phyloP scores from a whole-genome alignment of 2,113 vertebrate species.

The Anolis sagrei region DNA sequence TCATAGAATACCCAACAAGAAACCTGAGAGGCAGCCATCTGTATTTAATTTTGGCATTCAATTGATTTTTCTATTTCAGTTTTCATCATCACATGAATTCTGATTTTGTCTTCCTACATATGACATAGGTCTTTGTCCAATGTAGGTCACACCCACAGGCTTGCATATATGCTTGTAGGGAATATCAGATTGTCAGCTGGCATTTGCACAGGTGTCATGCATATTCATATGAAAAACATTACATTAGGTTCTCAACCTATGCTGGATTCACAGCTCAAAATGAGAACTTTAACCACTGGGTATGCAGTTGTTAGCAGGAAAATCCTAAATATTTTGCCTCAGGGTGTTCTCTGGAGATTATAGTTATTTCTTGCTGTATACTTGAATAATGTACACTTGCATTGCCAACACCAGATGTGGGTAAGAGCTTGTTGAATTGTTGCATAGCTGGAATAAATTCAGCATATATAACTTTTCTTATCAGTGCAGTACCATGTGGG shows the following conservation, averaged over 20 bases:
- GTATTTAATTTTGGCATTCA: not conserved
- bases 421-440: not conserved
- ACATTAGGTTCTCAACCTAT: conserved; percentile 34
- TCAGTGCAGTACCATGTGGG: not conserved
- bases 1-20: not conserved
- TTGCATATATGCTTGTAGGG: not conserved
- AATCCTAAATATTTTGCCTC: conserved; percentile 31
- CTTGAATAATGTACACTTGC: too few species aligned
- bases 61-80: not conserved
- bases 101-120: not conserved
- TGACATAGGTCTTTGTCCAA: not conserved
- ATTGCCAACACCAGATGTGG: not conserved
- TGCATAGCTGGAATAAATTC: not conserved
- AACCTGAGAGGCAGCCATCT: not conserved
- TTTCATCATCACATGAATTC: not conserved
- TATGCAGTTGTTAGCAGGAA: conserved; percentile 33
- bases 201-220: not conserved
- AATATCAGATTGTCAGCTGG: not conserved
- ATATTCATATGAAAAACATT: not conserved
- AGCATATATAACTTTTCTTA: not conserved
- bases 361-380: conserved; percentile 11
- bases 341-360: conserved; percentile 47
- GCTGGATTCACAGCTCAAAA: conserved; percentile 30
- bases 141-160: not conserved
- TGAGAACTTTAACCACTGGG: conserved; percentile 12